phyloP scores from a whole-genome alignment of 2,797 vertebrate genomes.

The Coracias cyanogaster region DNA sequence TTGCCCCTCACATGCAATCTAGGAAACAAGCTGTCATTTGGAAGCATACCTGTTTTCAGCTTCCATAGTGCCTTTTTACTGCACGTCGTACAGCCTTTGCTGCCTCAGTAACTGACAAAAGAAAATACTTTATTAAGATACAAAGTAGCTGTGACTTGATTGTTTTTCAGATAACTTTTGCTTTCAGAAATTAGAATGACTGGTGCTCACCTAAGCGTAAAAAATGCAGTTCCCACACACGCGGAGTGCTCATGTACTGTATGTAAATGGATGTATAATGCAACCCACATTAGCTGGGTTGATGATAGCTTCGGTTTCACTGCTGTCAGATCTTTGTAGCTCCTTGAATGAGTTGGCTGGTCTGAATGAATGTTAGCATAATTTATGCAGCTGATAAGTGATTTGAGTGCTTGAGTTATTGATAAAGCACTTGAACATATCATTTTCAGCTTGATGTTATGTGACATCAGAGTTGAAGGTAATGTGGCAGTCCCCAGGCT shows the following conservation, averaged over 20 bases:
- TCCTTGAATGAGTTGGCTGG: conserved; percentile 79
- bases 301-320: conserved; percentile 81
- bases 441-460: conserved; percentile 78
- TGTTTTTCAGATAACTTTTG: conserved; percentile 69
- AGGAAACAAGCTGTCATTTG: neutral
- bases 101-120: neutral
- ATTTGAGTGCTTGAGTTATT: conserved; percentile 84
- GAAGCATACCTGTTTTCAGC: neutral
- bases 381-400: conserved; percentile 85
- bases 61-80: neutral
- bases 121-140: conserved; percentile 4
- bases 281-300: conserved; percentile 74
- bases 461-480: conserved; percentile 76
- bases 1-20: neutral
- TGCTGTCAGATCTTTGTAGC: conserved; percentile 80
- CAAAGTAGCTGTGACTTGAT: conserved; percentile 32
- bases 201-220: conserved; percentile 77
- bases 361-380: conserved; percentile 79
- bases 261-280: conserved; percentile 86
- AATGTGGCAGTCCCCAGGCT: conserved; percentile 58
- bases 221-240: conserved; percentile 26
- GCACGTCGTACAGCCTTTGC: neutral
- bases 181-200: conserved; percentile 83
- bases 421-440: conserved; percentile 88
- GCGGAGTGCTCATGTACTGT: neutral